Evolutionary conservation across 2,113 vertebrate genomes (phyloP), one percentile per base, ranked within the genome.

Genomic region (Brachyhypopomus occidentalis): DNA sequence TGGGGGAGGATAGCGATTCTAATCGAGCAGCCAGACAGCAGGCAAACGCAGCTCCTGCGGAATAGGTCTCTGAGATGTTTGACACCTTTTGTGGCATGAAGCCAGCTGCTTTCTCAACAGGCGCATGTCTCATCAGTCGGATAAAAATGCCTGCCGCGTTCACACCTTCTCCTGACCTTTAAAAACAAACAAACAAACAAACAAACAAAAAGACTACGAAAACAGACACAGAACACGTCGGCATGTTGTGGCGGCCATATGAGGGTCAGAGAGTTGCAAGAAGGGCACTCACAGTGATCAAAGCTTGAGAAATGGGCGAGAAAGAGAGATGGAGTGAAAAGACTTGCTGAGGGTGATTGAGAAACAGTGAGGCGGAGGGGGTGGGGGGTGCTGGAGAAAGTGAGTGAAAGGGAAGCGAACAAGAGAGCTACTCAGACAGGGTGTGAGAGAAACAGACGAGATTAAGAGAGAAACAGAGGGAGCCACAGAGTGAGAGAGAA

Each of bases 121-220:
- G 22, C 16, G 5, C 69, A 22, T 60, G 63, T 45, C 72, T 41
- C 9, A 41, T 20, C 7, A 36, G 58, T 16, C 22, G 22, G 9
- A 67, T 80, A 27, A 81, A 84, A 77, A 64, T 48, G 25, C 60
- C 77, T 77, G 48, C 36, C 36, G 27, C 25, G 41, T 81, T 84
- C 30, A 63, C 62, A 84, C 83, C 27, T 69, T 38, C 22, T 27
- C 56, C 66, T 81, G 83, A 81, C 83, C 79, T 82, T 79, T 75
- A 41, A 80, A 70, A 22, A 52, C 45, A 52, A 52, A 52, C 45
- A 52, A 41, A 67, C 30, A 34, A 67, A 19, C 6, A 64, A 17
- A 34, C 14, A 14, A 63, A 25, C 22, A 30, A 64, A 60, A 52
- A 38, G 30, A 74, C 41, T 5, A 34, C 25, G 12, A 52, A 52